Conservation (phyloP, 2,113 vertebrate genomes). For the Otis tarda region DNA sequence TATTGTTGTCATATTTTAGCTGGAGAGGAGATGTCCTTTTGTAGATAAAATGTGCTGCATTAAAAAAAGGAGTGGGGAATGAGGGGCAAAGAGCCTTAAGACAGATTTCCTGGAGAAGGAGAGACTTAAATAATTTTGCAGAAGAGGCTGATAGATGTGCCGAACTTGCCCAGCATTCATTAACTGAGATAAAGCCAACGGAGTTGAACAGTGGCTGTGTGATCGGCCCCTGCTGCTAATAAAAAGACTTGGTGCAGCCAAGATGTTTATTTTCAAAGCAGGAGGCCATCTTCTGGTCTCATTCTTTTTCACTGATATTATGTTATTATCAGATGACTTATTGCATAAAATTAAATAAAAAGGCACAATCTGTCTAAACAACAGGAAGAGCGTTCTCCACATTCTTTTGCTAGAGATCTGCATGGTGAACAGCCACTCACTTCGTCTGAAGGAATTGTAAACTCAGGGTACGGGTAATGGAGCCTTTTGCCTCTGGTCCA, state of each 20-base stretch:
- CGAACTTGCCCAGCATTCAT: conserved; percentile 22
- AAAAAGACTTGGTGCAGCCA: conserved; percentile 26
- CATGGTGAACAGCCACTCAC: neutral
- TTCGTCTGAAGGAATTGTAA: neutral
- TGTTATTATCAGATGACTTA: conserved; percentile 42
- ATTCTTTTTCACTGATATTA: neutral
- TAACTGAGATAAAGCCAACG: conserved; percentile 44
- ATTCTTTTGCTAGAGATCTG: neutral
- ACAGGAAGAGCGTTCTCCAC: neutral
- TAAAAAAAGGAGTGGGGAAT: neutral
- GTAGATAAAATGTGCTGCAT: neutral
- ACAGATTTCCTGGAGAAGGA: neutral
- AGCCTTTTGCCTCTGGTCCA: neutral
- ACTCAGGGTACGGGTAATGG: neutral
- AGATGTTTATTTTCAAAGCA: conserved; percentile 59
- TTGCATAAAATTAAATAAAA: conserved; percentile 34
- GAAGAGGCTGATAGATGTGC: conserved; percentile 18
- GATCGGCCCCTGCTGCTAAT: conserved; percentile 43
- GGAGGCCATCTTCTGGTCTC: conserved; percentile 36
- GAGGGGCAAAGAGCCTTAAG: neutral
- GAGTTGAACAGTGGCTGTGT: conserved; percentile 35
- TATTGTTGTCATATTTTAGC: conserved; percentile 34
- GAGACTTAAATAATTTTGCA: conserved; percentile 27
- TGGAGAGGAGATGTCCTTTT: neutral
- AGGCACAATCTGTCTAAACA: neutral